phyloP scores from a whole-genome alignment of 2,113 vertebrate genomes.

The Anser cygnoides region DNA sequence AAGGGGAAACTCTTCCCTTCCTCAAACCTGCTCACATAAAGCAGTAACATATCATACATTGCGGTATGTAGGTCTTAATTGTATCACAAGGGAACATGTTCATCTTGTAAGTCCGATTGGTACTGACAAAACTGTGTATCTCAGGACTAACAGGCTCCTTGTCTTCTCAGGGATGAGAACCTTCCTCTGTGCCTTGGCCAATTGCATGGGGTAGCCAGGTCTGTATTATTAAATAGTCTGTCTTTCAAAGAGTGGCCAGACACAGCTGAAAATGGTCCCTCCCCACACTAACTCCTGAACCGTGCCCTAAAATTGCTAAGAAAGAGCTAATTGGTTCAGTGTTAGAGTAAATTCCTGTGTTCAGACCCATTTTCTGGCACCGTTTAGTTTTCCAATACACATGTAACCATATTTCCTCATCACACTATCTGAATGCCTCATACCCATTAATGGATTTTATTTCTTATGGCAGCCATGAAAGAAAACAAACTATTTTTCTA shows the following conservation, averaged over 20 bases:
- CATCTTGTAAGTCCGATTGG: neutral
- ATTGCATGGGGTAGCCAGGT: neutral
- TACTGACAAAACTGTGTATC: neutral
- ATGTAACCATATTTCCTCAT: neutral
- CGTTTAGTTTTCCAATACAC: neutral
- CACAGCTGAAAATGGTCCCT: neutral
- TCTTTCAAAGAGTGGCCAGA: neutral
- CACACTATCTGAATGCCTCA: neutral
- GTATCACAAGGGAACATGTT: neutral
- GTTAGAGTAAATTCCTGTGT: neutral
- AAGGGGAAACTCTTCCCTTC: neutral
- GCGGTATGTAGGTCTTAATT: neutral
- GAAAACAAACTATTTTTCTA: neutral
- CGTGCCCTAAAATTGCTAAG: neutral
- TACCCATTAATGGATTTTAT: neutral
- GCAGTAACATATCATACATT: neutral
- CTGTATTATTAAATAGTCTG: neutral
- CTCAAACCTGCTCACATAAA: neutral
- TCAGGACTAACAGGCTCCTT: neutral
- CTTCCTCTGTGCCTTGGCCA: neutral
- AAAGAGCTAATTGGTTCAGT: neutral
- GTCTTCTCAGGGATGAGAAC: neutral
- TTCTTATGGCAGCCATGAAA: conserved; percentile 14
- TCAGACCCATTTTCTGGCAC: neutral
- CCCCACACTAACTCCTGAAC: neutral